Conservation (phyloP, 2,888 invertebrate genomes). For the Synanthedon myopaeformis region DNA sequence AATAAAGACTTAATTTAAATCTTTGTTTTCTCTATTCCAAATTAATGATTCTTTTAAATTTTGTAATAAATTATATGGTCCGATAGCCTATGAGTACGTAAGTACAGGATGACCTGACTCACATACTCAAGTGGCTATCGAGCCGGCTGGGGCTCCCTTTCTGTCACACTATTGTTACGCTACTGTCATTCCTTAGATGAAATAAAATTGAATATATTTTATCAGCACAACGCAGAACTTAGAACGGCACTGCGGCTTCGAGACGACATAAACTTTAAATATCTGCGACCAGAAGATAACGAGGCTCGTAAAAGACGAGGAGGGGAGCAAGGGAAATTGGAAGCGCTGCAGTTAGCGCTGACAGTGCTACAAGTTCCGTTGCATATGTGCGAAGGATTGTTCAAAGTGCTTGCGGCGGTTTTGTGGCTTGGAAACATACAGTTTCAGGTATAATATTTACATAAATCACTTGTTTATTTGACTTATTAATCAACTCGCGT, state of each 20-base stretch:
- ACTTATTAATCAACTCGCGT: background rate
- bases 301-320: constrained; percentile 44
- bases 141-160: too few species aligned
- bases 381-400: constrained; percentile 89
- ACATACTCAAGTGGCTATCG: too few species aligned
- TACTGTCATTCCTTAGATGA: too few species aligned
- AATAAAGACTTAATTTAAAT: too few species aligned
- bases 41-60: too few species aligned
- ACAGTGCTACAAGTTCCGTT: constrained; percentile 89
- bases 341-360: constrained; percentile 87
- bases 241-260: constrained; percentile 79
- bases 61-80: too few species aligned
- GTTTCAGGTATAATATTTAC: constrained; percentile 70
- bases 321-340: constrained; percentile 72
- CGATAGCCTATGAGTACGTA: too few species aligned
- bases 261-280: constrained; percentile 82
- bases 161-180: too few species aligned
- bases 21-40: too few species aligned
- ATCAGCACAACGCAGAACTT: constrained; percentile 78
- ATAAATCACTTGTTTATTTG: background rate
- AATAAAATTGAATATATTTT: background rate
- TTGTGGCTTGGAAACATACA: constrained; percentile 91
- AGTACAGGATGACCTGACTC: too few species aligned
- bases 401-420: constrained; percentile 88
- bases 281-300: constrained; percentile 85